Base-by-base conservation (phyloP, 1,140 invertebrate genomes). In the Heliconius hewitsoni region DNA sequence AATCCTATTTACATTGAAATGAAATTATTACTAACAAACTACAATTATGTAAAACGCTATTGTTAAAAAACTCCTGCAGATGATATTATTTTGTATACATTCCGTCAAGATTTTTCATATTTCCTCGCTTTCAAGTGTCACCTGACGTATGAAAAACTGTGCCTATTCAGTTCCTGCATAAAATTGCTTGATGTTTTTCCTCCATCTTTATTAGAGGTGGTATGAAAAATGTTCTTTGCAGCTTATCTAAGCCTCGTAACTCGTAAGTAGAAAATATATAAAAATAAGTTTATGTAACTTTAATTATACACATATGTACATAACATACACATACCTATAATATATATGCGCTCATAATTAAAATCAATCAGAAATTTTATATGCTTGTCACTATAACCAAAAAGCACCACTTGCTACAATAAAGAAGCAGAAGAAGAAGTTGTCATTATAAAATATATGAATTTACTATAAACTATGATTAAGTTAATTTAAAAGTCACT, bases 41-140 rank as follows among this genome's bases (percentile, higher is more conserved):
- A 57, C 27, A 57, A 34, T 27, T 37, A 74, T 34, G 52, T 34
- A 13, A n/a, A 72, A 72, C 23, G 18, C 73, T 39, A 81, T 81
- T 77, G 76, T 81, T 55, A 42, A 18, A 46, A 52, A 42, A 39
- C 6, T 74, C 66, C 60, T 77, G 27, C 34, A 71, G 71, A 74
- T 77, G 50, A 74, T 55, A 71, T 77, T 79, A 60, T 55, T 81
- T 71, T 81, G 71, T 66, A 77, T 77, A 50, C 79, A 13, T 74
- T 55, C 55, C 42, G 37, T 72, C 60, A 57, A 76, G 71, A 76
- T 70, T 73, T 77, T 50, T 74, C 73, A 74, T 77, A 71, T 74
- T 66, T 81, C 71, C 60, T n/a, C 55, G 57, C 71, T 77, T 81
- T 77, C 57, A 55, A 81, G 80, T 71, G 34, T 81, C 71, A 57